Conservation (phyloP, 2,797 vertebrate genomes). For the Mus minutoides region DNA sequence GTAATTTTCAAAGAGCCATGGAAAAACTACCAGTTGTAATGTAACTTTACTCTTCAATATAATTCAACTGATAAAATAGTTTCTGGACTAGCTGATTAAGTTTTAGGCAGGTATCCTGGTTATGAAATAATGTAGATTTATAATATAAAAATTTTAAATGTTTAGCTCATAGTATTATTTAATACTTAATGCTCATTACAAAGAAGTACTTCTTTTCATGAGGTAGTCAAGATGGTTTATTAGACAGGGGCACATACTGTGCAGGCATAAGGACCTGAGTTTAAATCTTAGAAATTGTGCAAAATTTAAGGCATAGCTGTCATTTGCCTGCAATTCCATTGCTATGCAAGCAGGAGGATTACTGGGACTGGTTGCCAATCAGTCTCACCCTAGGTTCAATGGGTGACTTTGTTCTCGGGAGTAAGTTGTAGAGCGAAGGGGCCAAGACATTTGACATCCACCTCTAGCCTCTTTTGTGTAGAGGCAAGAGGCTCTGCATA, state of each 20-base stretch:
- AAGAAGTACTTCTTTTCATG: neutral
- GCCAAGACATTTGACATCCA: neutral
- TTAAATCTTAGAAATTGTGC: neutral
- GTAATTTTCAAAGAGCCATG: neutral
- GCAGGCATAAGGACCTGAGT: too few relatives aligned
- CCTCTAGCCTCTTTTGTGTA: neutral
- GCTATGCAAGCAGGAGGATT: too few relatives aligned
- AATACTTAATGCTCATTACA: neutral
- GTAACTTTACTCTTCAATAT: neutral
- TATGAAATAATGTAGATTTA: neutral
- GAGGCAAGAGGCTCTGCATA: neutral
- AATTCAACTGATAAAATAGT: neutral
- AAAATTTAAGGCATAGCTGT: neutral
- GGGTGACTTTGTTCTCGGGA: neutral
- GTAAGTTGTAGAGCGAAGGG: neutral
- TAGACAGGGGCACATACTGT: too few relatives aligned
- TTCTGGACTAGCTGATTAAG: neutral
- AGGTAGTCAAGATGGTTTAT: neutral
- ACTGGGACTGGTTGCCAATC: neutral
- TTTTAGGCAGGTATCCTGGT: neutral
- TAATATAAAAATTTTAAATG: neutral
- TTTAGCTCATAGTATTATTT: neutral
- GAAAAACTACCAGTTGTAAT: neutral
- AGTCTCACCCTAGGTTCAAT: too few relatives aligned
- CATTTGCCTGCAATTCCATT: too few relatives aligned